Base-by-base conservation (phyloP, 1,140 invertebrate genomes). In the Mactra quadrangularis region DNA sequence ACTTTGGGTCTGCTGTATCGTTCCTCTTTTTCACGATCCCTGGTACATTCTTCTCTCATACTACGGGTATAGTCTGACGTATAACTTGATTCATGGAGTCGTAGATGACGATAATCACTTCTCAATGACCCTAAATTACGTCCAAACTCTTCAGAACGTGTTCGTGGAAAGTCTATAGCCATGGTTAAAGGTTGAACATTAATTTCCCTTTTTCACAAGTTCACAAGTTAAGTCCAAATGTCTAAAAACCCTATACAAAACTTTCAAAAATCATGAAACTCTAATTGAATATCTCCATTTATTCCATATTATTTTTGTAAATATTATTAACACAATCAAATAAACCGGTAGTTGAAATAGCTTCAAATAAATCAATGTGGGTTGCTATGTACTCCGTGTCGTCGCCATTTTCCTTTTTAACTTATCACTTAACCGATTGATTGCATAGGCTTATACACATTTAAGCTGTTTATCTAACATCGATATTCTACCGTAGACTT, bases 391-490 rank as follows among this genome's bases (percentile, higher is more conserved):
- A 62, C 57, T n/a, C 9, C 41, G 41, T 31, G 19, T 22, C 33
- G 55, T 62, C 74, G 59, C 74, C 55, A 76, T 76, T 68, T 76
- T 76, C 74, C 45, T 60, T 76, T 76, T 76, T 76, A 76, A 76
- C 74, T 76, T 76, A 62, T 76, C 74, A 38, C 53, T 50, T 68
- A 13, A 15, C 45, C 74, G 59, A 76, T 76, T 76, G 74, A 76
- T 76, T 76, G 59, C 74, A 50, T n/a, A 45, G 57, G 38, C 59
- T 76, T 59, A 62, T 31, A 76, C 57, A 62, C 59, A 50, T 35
- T 75, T 76, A 76, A 76, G 74, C 74, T 76, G 62, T 76, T 76
- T 76, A 76, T 76, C 74, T 62, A 47, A 45, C 74, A 76, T 76
- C 74, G 74, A 76, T 76, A 76, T 76, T 45, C 55, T 62, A 76